phyloP scores from a whole-genome alignment of 1,140 invertebrate species.

The Diabrotica undecimpunctata region DNA sequence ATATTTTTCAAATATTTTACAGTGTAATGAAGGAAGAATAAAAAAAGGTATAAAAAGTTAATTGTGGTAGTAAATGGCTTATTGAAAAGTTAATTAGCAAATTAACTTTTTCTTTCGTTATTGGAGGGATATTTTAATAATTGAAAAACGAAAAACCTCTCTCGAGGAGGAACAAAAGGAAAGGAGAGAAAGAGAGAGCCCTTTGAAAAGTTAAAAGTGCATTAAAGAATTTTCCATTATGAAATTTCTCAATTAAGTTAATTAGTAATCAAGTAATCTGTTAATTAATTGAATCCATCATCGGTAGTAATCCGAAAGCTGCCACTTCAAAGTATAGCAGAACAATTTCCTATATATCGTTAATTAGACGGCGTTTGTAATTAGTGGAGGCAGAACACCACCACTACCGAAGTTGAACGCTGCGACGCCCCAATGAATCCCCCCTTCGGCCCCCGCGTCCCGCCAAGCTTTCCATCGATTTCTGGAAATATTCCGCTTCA shows the following conservation, averaged over 20 bases:
- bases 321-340: conserved; percentile 47
- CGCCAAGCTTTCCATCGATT: conserved; percentile 36
- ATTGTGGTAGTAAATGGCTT: conserved; percentile 15
- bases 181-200: conserved; percentile 18
- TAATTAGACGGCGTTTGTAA: conserved; percentile 47
- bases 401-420: conserved; percentile 16
- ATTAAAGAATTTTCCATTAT: conserved; percentile 39
- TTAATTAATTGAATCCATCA: conserved; percentile 48
- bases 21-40: background rate
- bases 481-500: conserved; percentile 42
- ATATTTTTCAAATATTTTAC: background rate
- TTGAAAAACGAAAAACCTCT: conserved; percentile 24
- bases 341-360: conserved; percentile 49
- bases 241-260: conserved; percentile 43
- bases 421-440: conserved; percentile 1
- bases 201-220: conserved; percentile 31
- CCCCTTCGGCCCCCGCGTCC: background rate
- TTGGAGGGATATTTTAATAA: conserved; percentile 28
- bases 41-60: conserved; percentile 7
- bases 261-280: conserved; percentile 48
- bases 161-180: conserved; percentile 8
- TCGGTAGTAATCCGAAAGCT: conserved; percentile 40
- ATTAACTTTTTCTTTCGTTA: conserved; percentile 17
- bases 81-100: conserved; percentile 19
- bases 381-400: conserved; percentile 39